A percentile compares a stretch with the other conserved stretches of the same genome.
phyloP scores from a whole-genome alignment of 2,797 vertebrate genomes.

The Chloroceryle inda region DNA sequence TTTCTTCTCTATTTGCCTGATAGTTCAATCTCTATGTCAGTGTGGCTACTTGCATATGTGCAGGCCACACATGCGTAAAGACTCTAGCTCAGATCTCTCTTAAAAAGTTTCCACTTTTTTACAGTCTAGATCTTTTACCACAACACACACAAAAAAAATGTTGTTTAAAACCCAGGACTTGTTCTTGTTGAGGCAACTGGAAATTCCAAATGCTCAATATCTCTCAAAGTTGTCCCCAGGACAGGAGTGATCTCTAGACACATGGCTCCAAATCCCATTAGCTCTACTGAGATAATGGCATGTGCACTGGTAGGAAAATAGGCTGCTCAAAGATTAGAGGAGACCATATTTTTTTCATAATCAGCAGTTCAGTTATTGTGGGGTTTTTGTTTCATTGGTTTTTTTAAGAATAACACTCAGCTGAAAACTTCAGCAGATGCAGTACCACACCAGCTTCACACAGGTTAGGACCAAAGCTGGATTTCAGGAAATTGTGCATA shows the following conservation, averaged over 20 bases:
- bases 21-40: background rate
- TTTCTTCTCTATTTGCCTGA: background rate
- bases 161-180: background rate
- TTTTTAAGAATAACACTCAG: background rate
- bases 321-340: background rate
- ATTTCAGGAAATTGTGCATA: background rate
- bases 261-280: background rate
- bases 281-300: background rate
- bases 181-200: background rate
- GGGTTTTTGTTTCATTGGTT: background rate
- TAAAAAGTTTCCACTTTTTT: background rate
- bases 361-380: background rate
- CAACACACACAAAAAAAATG: background rate
- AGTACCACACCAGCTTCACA: background rate
- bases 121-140: background rate
- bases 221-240: background rate
- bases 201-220: background rate
- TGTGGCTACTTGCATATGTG: background rate
- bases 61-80: background rate
- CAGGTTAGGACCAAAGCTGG: background rate
- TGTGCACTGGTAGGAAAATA: background rate
- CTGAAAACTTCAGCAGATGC: background rate
- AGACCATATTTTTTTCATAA: background rate
- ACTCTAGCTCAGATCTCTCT: background rate
- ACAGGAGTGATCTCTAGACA: background rate